phyloP scores from a whole-genome alignment of 2,888 invertebrate species.

The Sympetrum striolatum region DNA sequence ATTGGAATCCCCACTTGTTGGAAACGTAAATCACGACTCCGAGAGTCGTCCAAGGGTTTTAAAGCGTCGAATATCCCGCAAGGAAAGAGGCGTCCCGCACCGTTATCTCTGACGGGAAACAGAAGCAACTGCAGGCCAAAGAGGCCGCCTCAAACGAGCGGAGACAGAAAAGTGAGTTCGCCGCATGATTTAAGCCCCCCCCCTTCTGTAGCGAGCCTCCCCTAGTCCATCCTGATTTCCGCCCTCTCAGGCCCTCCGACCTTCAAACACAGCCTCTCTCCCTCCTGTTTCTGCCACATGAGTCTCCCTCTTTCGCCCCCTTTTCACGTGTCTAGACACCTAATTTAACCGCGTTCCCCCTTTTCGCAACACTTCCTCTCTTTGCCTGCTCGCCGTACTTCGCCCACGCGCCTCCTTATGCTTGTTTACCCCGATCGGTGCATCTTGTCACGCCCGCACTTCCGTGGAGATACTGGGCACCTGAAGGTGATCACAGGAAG shows the following conservation, averaged over 20 bases:
- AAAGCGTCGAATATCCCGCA: too few species aligned
- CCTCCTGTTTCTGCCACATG: not conserved
- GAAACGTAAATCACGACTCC: too few species aligned
- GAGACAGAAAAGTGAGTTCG: not conserved
- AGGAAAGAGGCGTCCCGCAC: too few species aligned
- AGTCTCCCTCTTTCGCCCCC: not conserved
- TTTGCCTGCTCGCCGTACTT: not conserved
- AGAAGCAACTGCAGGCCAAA: not conserved
- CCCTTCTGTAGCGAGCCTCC: not conserved
- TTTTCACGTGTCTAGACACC: slow-evolving; percentile 16
- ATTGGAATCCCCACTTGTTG: too few species aligned
- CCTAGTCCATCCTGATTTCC: not conserved
- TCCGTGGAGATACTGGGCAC: too few species aligned
- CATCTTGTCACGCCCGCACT: too few species aligned
- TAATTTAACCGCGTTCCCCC: not conserved
- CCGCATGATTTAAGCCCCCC: not conserved
- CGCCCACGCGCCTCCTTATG: not conserved
- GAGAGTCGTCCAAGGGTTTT: too few species aligned
- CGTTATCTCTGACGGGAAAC: not conserved
- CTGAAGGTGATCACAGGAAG: too few species aligned
- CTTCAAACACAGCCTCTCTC: not conserved
- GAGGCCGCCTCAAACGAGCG: not conserved
- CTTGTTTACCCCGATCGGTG: too few species aligned
- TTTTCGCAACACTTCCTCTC: not conserved
- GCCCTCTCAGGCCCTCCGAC: not conserved